Conservation (phyloP, 2,113 vertebrate genomes). For the Sander lucioperca region DNA sequence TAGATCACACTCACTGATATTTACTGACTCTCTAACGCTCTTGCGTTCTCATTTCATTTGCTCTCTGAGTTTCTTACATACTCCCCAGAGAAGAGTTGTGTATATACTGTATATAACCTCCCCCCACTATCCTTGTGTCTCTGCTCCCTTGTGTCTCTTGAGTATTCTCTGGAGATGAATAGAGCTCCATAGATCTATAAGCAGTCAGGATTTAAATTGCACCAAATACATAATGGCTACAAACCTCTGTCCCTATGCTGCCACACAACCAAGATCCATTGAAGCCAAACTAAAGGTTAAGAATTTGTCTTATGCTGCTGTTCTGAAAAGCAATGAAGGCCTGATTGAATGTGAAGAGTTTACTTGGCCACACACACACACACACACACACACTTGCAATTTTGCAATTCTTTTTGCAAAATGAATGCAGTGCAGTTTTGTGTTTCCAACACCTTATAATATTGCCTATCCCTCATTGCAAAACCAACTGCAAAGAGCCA, state of each 20-base stretch:
- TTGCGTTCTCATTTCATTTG: background rate
- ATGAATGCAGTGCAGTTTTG: background rate
- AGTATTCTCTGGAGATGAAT: slow-evolving; percentile 39
- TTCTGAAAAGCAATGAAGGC: background rate
- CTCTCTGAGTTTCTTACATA: background rate
- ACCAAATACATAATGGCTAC: slow-evolving; percentile 33
- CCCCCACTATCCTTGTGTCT: slow-evolving; percentile 5
- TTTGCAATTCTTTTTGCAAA: too few relatives aligned
- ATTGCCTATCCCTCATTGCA: background rate
- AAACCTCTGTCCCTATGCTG: slow-evolving; percentile 16
- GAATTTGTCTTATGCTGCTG: background rate
- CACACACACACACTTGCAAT: too few relatives aligned
- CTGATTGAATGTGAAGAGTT: background rate
- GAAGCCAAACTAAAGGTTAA: background rate
- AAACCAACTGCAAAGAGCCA: background rate
- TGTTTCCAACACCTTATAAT: background rate
- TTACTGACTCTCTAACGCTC: slow-evolving; percentile 1
- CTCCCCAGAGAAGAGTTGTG: slow-evolving; percentile 23
- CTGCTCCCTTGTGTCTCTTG: slow-evolving; percentile 17
- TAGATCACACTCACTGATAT: background rate
- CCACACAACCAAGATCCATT: slow-evolving; percentile 20
- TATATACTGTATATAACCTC: background rate
- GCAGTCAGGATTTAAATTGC: slow-evolving; percentile 36
- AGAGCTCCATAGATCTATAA: slow-evolving; percentile 32
- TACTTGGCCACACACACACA: background rate